A percentile compares a stretch with the other conserved stretches of the same genome.
Conservation (phyloP, 1,140 invertebrate species). For the Anthonomus grandis region DNA sequence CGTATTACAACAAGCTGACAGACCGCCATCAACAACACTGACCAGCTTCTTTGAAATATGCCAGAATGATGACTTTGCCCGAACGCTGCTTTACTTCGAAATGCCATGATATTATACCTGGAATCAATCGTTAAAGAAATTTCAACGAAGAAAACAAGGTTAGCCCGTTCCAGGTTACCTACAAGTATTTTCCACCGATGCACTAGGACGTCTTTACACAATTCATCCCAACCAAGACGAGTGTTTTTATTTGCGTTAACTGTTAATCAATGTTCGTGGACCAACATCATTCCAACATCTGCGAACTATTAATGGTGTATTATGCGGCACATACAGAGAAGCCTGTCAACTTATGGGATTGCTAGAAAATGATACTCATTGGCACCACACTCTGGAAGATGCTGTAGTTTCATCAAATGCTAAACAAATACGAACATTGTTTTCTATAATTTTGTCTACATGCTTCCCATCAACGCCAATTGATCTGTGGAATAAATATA, state of each 20-base stretch:
- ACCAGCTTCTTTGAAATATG: slow-evolving; percentile 49
- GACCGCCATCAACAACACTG: slow-evolving; percentile 28
- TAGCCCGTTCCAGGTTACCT: slow-evolving; percentile 36
- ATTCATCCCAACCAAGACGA: slow-evolving; percentile 49
- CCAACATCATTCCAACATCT: slow-evolving; percentile 51
- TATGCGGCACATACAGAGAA: too few species aligned
- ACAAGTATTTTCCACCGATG: slow-evolving; percentile 42
- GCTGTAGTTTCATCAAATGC: too few species aligned
- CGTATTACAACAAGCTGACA: slow-evolving; percentile 10
- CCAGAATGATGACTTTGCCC: slow-evolving; percentile 46
- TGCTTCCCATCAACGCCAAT: too few species aligned
- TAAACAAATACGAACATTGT: too few species aligned
- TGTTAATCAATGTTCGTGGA: slow-evolving; percentile 50
- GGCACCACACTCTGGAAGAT: too few species aligned
- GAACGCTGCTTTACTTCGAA: slow-evolving; percentile 49
- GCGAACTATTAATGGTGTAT: slow-evolving; percentile 49
- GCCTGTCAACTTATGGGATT: too few species aligned
- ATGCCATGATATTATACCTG: slow-evolving; percentile 49
- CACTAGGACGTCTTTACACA: slow-evolving; percentile 42
- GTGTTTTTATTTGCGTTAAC: slow-evolving; percentile 51
- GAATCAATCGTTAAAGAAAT: slow-evolving; percentile 44
- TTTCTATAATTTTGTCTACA: too few species aligned
- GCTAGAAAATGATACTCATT: too few species aligned
- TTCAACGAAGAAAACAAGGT: slow-evolving; percentile 45
- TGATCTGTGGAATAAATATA: too few species aligned